Conservation (phyloP, 2,888 invertebrate genomes). For the Oligia strigilis region DNA sequence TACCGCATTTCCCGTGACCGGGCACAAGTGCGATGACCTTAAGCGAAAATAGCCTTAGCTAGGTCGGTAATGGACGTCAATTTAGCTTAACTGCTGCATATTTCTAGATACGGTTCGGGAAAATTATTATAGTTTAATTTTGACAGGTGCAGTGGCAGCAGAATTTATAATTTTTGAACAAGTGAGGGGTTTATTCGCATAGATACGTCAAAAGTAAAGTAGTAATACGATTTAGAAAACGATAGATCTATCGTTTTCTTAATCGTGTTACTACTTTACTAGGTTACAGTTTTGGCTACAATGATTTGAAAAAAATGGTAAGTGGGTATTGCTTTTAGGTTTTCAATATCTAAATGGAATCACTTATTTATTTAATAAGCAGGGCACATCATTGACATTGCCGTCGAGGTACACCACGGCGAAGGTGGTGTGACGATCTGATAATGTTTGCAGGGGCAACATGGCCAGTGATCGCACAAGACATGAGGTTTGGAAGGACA, state of each 20-base stretch:
- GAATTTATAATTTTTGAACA: neutral
- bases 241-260: neutral
- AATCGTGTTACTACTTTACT: neutral
- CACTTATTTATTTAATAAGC: no score
- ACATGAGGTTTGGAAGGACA: no score
- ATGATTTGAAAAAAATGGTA: neutral
- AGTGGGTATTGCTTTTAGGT: no score
- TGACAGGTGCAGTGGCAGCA: neutral
- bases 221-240: no score
- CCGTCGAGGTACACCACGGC: no score
- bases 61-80: conserved; percentile 34
- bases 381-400: no score
- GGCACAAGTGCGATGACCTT: conserved; percentile 44
- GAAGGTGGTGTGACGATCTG: no score
- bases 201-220: no score
- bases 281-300: no score
- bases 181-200: neutral
- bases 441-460: no score
- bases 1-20: conserved; percentile 54
- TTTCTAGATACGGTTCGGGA: neutral
- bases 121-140: neutral
- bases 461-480: no score
- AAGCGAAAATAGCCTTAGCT: conserved; percentile 49
- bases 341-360: no score
- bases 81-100: conserved; percentile 13